These are phyloP conservation scores for Mionectes olivaceus DNA, from an alignment of 2,797 vertebrate species.

Conservation along the genomic window DNA sequence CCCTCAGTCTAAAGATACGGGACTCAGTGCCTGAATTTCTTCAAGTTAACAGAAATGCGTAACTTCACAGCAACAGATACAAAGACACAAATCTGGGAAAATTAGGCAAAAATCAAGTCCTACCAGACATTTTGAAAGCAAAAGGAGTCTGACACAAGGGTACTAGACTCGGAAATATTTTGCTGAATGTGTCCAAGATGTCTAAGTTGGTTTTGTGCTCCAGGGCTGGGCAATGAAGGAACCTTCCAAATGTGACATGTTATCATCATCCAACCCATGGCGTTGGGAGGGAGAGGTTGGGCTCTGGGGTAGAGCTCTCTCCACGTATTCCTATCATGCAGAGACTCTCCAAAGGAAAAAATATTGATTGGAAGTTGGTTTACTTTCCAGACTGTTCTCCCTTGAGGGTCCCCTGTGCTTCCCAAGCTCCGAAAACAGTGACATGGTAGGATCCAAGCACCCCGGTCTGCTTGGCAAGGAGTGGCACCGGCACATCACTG, in stretches of 20 bases:
- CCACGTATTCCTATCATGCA: neutral
- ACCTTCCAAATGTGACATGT: neutral
- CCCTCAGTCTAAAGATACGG: neutral
- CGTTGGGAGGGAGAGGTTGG: neutral
- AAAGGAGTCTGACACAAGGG: neutral
- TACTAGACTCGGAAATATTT: neutral
- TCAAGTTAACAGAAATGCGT: neutral
- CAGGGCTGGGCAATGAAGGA: neutral
- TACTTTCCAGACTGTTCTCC: neutral
- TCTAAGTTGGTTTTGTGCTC: neutral
- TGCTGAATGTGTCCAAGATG: neutral
- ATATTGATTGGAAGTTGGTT: neutral
- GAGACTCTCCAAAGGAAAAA: neutral
- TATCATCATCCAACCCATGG: neutral
- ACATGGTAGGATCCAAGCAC: neutral
- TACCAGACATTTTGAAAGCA: neutral
- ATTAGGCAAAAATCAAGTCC: neutral
- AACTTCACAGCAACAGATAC: neutral
- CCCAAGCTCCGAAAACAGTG: neutral
- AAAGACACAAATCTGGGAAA: neutral
- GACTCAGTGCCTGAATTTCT: neutral
- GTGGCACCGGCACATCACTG: neutral
- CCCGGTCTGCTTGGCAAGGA: neutral
- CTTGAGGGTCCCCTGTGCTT: neutral
- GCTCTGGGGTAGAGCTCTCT: neutral